Evolutionary conservation across 2,888 invertebrate genomes (phyloP).

Genomic region (Orthosia gothica): DNA sequence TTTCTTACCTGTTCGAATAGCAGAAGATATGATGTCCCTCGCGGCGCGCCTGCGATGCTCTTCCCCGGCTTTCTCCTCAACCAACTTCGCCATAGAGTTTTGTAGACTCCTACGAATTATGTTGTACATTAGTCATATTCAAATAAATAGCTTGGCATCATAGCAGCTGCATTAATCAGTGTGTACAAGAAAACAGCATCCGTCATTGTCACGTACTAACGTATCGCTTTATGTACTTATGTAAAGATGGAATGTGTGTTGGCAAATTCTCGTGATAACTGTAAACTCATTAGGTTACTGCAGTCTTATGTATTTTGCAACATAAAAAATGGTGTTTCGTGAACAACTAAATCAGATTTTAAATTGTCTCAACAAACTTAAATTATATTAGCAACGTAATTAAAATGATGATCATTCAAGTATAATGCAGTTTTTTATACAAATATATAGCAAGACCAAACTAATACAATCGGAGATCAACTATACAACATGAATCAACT

Average conservation of each 20-base stretch:
- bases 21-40: slow-evolving; percentile 94
- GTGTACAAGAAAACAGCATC: slow-evolving; percentile 45
- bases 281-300: slow-evolving; percentile 23
- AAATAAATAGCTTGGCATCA: slow-evolving; percentile 65
- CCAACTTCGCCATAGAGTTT: slow-evolving; percentile 92
- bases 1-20: slow-evolving; percentile 90
- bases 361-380: background rate
- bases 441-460: too few species aligned
- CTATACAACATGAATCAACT: too few species aligned
- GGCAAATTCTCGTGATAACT: slow-evolving; percentile 8
- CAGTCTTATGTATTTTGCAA: too few species aligned
- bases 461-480: too few species aligned
- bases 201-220: slow-evolving; percentile 48
- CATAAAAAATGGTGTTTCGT: background rate
- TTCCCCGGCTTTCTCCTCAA: slow-evolving; percentile 90
- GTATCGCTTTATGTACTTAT: slow-evolving; percentile 48
- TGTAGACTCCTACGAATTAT: slow-evolving; percentile 89
- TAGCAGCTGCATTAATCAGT: slow-evolving; percentile 58
- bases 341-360: background rate
- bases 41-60: slow-evolving; percentile 92
- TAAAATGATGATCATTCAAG: too few species aligned
- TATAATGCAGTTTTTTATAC: too few species aligned
- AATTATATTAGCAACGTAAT: background rate
- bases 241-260: slow-evolving; percentile 28
- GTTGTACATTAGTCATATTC: slow-evolving; percentile 57